Evolutionary conservation across 2,888 invertebrate species (phyloP).

Genomic region (Xiphydria camelus): DNA sequence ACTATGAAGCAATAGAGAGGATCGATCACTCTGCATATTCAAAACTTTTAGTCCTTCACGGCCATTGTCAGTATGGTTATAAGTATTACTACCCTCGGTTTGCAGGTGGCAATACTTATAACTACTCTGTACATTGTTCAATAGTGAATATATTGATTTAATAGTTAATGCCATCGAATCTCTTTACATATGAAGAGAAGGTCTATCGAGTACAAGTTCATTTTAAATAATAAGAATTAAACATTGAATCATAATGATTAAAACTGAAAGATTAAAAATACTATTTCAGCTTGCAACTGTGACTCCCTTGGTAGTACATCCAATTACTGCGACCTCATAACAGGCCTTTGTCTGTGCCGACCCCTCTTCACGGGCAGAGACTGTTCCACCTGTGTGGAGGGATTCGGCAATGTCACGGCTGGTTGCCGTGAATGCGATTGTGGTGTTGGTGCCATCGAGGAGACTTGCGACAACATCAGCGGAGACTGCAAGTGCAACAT

Average conservation of each 20-base stretch:
- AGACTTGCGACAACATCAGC: constrained; percentile 73
- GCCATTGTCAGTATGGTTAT: no score
- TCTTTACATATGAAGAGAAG: no score
- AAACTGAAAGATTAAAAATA: neutral
- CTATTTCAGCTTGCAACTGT: constrained; percentile 71
- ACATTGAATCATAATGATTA: neutral
- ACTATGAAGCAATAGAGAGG: no score
- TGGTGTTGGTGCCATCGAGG: constrained; percentile 69
- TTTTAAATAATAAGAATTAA: neutral
- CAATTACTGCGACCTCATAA: constrained; percentile 70
- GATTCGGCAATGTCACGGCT: constrained; percentile 74
- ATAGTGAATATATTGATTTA: no score
- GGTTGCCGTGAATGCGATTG: constrained; percentile 85
- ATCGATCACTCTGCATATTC: no score
- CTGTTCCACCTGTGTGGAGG: constrained; percentile 63
- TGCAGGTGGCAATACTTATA: no score
- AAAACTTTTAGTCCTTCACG: no score
- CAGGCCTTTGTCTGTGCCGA: constrained; percentile 78
- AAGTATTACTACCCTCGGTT: no score
- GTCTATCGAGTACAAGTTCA: no score
- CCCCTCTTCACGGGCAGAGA: constrained; percentile 72
- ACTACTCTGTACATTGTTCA: no score
- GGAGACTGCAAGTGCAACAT: constrained; percentile 80
- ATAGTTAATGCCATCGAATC: no score
- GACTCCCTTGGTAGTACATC: constrained; percentile 73